Base-by-base conservation (phyloP, 2,113 vertebrate species). In the Taurulus bubalis region DNA sequence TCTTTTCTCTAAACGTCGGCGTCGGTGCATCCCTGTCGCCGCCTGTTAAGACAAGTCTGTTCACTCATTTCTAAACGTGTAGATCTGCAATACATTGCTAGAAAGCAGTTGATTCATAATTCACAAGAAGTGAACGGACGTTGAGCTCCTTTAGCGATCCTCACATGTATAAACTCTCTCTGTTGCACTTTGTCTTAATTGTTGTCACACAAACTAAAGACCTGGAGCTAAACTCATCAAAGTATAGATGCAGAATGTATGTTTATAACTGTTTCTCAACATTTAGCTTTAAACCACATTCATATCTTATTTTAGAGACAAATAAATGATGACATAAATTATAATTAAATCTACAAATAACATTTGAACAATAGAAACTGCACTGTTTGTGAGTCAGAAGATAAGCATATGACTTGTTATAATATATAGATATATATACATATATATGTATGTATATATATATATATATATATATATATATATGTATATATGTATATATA, bases 161-260 rank as follows among this genome's bases (percentile, higher is more conserved):
- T 26, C 7, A 66, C 0, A 51, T 20, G 26, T n/a, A 42, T 28
- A 16, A 70, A 69, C n/a, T 66, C n/a, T 40, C 38, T 70, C 30
- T 63, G 38, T 82, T 87, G 74, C 83, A 90, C 80, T 85, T 87
- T 80, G 34, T 78, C 14, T 15, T 4, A 62, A 42, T 38, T 67
- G 0, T 38, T 4, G 15, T 40, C 58, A 72, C 53, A 59, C 22
- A 51, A 69, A 56, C 32, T 36, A 2, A 82, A 71, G 67, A 66
- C 8, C 11, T 14, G 5, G 9, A 60, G 32, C 22, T 32, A 5
- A 1, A 53, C 10, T 20, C 38, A 15, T 72, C 14, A 68, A 36
- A 68, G 34, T 64, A 26, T 28, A 55, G 24, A 59, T 12, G 53
- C 1, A 70, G 6, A 36, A 47, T 42, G 22, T 10, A 11, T 16